These are phyloP conservation scores for Dryoscopus gambensis DNA, from an alignment of 2,113 vertebrate species.

Conservation along the genomic window DNA sequence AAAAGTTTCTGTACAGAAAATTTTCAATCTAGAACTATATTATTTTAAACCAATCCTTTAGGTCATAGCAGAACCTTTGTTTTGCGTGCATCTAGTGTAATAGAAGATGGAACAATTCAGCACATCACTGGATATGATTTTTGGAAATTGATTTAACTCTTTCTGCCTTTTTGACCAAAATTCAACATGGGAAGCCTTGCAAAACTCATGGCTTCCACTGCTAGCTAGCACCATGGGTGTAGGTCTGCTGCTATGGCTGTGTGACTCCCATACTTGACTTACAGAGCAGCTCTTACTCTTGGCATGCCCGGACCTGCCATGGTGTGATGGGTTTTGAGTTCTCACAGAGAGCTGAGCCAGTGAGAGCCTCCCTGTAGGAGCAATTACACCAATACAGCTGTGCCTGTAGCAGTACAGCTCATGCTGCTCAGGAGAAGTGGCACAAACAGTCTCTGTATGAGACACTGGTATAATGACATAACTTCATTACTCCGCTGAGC, in stretches of 20 bases:
- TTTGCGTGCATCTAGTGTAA: not conserved
- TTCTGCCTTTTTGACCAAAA: not conserved
- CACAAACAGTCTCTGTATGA: not conserved
- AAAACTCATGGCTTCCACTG: not conserved
- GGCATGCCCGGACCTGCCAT: not conserved
- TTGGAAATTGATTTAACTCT: not conserved
- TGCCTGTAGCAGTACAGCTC: not conserved
- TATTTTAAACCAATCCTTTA: not conserved
- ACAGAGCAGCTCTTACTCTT: not conserved
- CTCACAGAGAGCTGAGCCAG: not conserved
- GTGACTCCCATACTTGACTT: not conserved
- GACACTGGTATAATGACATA: not conserved
- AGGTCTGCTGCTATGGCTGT: not conserved
- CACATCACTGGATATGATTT: not conserved
- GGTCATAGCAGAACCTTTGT: not conserved
- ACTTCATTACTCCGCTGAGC: not conserved
- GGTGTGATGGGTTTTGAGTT: not conserved
- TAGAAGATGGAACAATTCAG: not conserved
- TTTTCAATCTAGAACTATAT: not conserved
- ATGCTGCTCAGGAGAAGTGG: not conserved
- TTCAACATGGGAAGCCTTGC: not conserved
- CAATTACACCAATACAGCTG: not conserved
- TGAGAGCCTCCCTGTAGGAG: not conserved
- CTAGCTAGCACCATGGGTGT: not conserved
- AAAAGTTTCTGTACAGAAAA: not conserved